These are phyloP conservation scores for Pemphredon lugubris DNA, from an alignment of 2,888 invertebrate species.

Conservation along the genomic window DNA sequence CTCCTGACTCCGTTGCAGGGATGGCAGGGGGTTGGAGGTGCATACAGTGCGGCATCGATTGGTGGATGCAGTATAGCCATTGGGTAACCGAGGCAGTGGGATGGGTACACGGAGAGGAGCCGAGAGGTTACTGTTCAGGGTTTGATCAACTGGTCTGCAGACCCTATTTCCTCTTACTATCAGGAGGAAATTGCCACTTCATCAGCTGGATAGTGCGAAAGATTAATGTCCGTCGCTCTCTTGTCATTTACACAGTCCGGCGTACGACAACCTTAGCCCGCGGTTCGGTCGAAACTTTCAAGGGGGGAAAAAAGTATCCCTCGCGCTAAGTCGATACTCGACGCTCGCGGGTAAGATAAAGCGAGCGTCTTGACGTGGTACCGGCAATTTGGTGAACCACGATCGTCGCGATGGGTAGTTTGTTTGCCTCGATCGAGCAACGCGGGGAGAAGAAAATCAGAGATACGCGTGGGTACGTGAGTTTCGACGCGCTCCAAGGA, in stretches of 20 bases:
- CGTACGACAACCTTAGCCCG: conserved; percentile 26
- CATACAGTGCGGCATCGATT: conserved; percentile 70
- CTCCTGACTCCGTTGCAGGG: conserved; percentile 33
- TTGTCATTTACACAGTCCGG: conserved; percentile 63
- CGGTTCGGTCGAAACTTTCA: conserved; percentile 33
- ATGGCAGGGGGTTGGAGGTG: conserved; percentile 37
- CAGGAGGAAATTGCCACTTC: conserved; percentile 79
- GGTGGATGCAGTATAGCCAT: conserved; percentile 63
- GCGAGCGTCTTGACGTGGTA: background rate
- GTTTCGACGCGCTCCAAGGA: background rate
- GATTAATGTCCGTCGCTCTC: conserved; percentile 70
- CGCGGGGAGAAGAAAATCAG: background rate
- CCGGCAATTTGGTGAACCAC: too few species aligned
- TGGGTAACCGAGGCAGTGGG: conserved; percentile 60
- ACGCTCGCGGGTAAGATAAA: background rate
- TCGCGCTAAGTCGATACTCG: conserved; percentile 21
- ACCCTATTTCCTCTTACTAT: conserved; percentile 78
- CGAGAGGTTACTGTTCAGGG: conserved; percentile 66
- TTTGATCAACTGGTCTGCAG: conserved; percentile 75
- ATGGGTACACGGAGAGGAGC: conserved; percentile 58
- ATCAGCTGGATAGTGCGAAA: conserved; percentile 74
- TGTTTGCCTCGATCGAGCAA: background rate
- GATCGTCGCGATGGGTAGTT: too few species aligned
- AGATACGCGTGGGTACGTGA: background rate
- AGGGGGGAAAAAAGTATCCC: conserved; percentile 25